These are phyloP conservation scores for Drosophila subobscura DNA, from an alignment of 1,140 invertebrate species.

Conservation along the genomic window DNA sequence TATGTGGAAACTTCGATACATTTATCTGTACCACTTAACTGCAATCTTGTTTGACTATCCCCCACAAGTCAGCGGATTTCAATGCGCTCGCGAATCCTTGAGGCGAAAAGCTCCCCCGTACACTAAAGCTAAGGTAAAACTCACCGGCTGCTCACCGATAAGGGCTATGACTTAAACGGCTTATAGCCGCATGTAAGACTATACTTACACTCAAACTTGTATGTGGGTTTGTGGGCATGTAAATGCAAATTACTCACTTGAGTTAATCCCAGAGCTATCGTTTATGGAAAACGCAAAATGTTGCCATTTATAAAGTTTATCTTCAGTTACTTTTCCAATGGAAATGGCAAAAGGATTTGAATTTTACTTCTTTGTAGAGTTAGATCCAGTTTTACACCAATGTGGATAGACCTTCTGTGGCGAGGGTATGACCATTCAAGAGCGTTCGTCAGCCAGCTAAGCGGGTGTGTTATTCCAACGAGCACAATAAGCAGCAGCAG, in stretches of 20 bases:
- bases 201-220: not conserved
- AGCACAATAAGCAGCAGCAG: conserved; percentile 21
- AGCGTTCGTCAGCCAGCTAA: conserved; percentile 31
- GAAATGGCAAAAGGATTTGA: too few species aligned
- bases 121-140: too few species aligned
- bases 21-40: too few species aligned
- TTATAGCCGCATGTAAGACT: too few species aligned
- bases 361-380: too few species aligned
- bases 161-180: too few species aligned
- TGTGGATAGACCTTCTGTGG: not conserved
- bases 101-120: too few species aligned
- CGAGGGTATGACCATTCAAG: not conserved
- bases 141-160: too few species aligned
- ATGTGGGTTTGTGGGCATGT: not conserved
- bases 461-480: conserved; percentile 47
- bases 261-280: conserved; percentile 23
- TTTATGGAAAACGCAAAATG: not conserved
- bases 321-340: too few species aligned
- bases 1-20: not conserved
- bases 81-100: too few species aligned
- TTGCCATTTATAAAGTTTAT: not conserved
- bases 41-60: too few species aligned
- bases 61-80: too few species aligned
- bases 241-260: conserved; percentile 30
- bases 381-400: not conserved